These are phyloP conservation scores for Platycheirus rosarum DNA, from an alignment of 2,888 invertebrate genomes.

Conservation along the genomic window DNA sequence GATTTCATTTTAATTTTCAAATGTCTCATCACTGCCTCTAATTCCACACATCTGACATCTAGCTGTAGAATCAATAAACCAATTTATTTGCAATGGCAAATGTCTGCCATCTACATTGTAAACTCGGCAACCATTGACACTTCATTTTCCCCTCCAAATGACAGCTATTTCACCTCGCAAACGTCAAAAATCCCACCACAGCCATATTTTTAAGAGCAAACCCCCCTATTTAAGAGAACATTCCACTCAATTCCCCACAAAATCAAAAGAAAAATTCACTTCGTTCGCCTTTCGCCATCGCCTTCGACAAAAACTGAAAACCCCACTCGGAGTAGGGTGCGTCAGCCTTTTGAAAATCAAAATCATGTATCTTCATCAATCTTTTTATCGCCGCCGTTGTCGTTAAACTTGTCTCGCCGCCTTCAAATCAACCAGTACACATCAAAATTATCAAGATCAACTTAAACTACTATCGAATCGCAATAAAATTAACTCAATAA, in stretches of 20 bases:
- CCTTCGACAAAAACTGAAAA: constrained; percentile 12
- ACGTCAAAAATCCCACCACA: constrained; percentile 51
- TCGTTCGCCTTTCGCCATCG: constrained; percentile 56
- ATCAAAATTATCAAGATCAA: constrained; percentile 13
- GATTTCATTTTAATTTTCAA: too few species aligned
- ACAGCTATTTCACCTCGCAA: constrained; percentile 36
- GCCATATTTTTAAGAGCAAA: constrained; percentile 41
- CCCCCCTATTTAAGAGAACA: constrained; percentile 5
- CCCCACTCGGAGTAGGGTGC: constrained; percentile 69
- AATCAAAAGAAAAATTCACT: constrained; percentile 58
- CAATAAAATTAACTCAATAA: constrained; percentile 4
- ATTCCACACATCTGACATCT: too few species aligned
- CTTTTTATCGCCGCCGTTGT: constrained; percentile 25
- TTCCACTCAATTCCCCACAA: background rate
- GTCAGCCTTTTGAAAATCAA: constrained; percentile 68
- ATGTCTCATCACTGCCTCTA: too few species aligned
- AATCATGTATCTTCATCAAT: constrained; percentile 49
- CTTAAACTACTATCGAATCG: constrained; percentile 10
- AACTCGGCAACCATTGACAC: background rate
- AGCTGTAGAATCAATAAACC: too few species aligned
- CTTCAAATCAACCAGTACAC: constrained; percentile 16
- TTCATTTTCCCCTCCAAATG: background rate
- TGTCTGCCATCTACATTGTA: constrained; percentile 24
- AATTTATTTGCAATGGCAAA: too few species aligned
- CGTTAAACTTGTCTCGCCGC: constrained; percentile 34